Percentiles rank a stretch among this genome's conserved stretches.
Conservation (phyloP, 2,888 invertebrate genomes). For the Brenthis ino region DNA sequence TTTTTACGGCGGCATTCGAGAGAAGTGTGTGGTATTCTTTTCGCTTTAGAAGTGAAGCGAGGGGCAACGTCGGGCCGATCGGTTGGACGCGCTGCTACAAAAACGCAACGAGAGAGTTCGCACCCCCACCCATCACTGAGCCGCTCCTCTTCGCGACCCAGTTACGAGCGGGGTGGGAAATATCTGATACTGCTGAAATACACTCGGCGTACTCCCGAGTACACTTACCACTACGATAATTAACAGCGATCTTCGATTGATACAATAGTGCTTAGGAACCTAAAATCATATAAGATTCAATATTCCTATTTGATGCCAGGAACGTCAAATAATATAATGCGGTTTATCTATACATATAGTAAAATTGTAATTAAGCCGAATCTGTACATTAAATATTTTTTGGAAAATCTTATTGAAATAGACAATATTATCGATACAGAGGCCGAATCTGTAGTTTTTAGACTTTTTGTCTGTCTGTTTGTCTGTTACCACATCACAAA, state of each 20-base stretch:
- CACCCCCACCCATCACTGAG: conserved; percentile 45
- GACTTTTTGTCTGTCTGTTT: too few species aligned
- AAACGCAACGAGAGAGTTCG: conserved; percentile 60
- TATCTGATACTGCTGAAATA: conserved; percentile 50
- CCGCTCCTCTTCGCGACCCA: conserved; percentile 56
- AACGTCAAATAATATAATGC: neutral
- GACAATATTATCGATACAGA: too few species aligned
- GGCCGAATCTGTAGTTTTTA: too few species aligned
- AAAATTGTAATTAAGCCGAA: too few species aligned
- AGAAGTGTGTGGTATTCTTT: conserved; percentile 42
- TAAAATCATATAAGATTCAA: neutral
- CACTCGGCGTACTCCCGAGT: conserved; percentile 43
- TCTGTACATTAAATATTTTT: too few species aligned
- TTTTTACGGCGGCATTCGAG: conserved; percentile 32
- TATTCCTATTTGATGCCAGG: conserved; percentile 6
- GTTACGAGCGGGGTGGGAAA: conserved; percentile 52
- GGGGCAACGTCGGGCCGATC: conserved; percentile 51
- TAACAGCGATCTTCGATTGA: conserved; percentile 45
- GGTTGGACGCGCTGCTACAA: conserved; percentile 69
- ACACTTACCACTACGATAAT: conserved; percentile 45
- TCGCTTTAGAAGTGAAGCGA: conserved; percentile 54
- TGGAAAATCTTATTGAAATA: too few species aligned
- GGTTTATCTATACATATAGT: too few species aligned
- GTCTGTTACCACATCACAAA: too few species aligned
- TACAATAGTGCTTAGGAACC: conserved; percentile 3